Percentiles rank a stretch among this genome's conserved stretches.
Conservation (phyloP, 2,888 invertebrate genomes). For the Torymus texanus region DNA sequence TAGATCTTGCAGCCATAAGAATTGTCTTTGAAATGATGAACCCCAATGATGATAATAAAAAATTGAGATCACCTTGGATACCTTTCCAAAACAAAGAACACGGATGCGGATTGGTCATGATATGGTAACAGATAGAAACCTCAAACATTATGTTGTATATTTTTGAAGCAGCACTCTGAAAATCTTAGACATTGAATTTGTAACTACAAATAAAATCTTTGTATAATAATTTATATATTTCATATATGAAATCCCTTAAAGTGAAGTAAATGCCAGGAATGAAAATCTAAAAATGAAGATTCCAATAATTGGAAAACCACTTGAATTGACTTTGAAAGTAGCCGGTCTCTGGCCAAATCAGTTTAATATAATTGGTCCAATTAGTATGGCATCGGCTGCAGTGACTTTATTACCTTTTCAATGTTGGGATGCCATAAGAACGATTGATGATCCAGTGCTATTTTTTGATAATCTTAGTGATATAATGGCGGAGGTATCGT, state of each 20-base stretch:
- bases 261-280: background rate
- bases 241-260: no score
- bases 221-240: no score
- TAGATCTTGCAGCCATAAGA: background rate
- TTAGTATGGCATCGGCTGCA: background rate
- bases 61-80: constrained; percentile 18
- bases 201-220: no score
- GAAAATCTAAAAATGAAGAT: background rate
- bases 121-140: background rate
- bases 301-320: background rate
- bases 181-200: no score
- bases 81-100: constrained; percentile 4
- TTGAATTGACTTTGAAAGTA: constrained; percentile 25
- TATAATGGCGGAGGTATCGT: background rate
- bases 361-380: constrained; percentile 6
- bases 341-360: constrained; percentile 33
- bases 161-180: no score
- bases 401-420: constrained; percentile 20
- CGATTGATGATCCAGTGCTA: constrained; percentile 16
- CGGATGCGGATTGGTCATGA: background rate
- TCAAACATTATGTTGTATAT: background rate
- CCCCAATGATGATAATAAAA: background rate
- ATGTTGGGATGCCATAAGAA: constrained; percentile 1
- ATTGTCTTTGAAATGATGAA: background rate
- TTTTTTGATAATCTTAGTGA: constrained; percentile 15